These are phyloP conservation scores for Hypomecis punctinalis DNA, from an alignment of 2,888 invertebrate species.

Conservation along the genomic window DNA sequence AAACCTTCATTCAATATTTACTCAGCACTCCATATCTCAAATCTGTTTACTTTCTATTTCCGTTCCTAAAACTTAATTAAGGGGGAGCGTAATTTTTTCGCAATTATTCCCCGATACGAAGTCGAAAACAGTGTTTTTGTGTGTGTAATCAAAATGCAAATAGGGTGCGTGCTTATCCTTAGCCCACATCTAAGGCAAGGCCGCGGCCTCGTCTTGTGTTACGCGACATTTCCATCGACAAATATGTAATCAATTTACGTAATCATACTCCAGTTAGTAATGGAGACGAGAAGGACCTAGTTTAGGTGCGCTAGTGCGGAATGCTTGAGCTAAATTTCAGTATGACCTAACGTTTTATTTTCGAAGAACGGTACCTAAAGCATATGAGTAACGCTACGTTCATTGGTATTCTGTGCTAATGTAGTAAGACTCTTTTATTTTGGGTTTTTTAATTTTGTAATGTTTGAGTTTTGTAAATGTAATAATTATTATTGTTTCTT, in stretches of 20 bases:
- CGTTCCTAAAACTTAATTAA: constrained; percentile 46
- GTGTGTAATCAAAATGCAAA: constrained; percentile 80
- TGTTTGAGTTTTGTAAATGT: too few species aligned
- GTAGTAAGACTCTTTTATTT: too few species aligned
- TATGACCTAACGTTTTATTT: background rate
- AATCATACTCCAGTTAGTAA: constrained; percentile 35
- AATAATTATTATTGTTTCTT: too few species aligned
- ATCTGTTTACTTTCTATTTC: constrained; percentile 47
- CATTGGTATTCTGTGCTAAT: too few species aligned
- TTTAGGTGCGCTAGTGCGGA: constrained; percentile 29
- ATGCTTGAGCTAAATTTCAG: constrained; percentile 26
- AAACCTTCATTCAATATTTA: background rate
- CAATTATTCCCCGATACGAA: constrained; percentile 65
- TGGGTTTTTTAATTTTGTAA: too few species aligned
- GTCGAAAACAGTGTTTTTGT: constrained; percentile 58
- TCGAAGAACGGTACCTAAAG: too few species aligned
- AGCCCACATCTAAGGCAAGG: constrained; percentile 81
- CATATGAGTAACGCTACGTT: too few species aligned
- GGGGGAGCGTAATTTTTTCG: constrained; percentile 63
- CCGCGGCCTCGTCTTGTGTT: constrained; percentile 64
- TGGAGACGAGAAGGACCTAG: constrained; percentile 29
- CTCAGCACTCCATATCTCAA: constrained; percentile 44
- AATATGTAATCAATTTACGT: constrained; percentile 46
- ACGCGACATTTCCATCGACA: constrained; percentile 54
- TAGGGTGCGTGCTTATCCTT: constrained; percentile 77